These are phyloP conservation scores for Urocitellus parryii DNA, from an alignment of 2,113 vertebrate species.

Conservation along the genomic window DNA sequence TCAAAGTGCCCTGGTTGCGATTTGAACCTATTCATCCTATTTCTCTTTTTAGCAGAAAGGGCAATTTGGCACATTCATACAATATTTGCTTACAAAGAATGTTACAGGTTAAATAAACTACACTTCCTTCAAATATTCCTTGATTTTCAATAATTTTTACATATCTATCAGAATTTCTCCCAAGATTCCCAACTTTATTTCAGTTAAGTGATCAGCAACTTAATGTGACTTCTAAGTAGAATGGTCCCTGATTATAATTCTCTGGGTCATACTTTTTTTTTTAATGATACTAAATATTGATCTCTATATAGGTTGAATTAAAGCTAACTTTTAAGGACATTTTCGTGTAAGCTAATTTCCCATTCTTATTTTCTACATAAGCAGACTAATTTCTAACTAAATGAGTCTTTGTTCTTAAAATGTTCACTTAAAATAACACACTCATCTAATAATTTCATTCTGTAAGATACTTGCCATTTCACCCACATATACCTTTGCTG, in stretches of 20 bases:
- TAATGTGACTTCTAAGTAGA: neutral
- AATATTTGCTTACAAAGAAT: neutral
- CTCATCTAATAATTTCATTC: neutral
- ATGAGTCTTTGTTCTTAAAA: slow-evolving; percentile 11
- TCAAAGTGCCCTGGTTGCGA: neutral
- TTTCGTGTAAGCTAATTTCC: neutral
- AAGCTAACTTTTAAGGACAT: neutral
- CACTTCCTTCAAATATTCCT: neutral
- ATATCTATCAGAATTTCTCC: slow-evolving; percentile 1
- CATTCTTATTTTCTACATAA: neutral
- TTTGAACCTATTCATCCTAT: neutral
- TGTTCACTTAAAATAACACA: neutral
- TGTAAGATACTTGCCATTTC: neutral
- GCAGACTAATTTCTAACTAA: slow-evolving; percentile 17
- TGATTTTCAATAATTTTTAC: slow-evolving; percentile 22
- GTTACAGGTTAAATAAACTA: neutral
- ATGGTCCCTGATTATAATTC: neutral
- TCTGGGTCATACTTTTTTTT: neutral
- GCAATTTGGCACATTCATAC: neutral
- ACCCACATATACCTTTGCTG: neutral
- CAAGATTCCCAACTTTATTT: neutral
- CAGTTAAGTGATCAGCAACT: neutral
- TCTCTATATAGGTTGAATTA: neutral
- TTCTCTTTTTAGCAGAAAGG: neutral
- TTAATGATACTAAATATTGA: neutral